These are phyloP conservation scores for Delia radicum DNA, from an alignment of 1,140 invertebrate species.

Conservation along the genomic window DNA sequence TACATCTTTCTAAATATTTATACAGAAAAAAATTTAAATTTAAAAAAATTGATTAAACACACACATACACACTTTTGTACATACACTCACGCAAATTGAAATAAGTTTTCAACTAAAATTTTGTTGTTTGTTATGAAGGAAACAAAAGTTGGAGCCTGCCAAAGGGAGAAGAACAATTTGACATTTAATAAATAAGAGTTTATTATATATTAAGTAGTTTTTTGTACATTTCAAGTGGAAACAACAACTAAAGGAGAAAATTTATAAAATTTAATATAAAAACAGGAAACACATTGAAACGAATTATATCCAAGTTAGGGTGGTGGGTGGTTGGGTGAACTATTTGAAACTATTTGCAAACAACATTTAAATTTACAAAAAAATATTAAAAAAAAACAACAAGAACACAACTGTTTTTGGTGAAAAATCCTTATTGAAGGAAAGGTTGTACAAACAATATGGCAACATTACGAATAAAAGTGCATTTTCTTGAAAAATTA, in stretches of 20 bases:
- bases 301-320: not conserved
- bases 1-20: too few relatives aligned
- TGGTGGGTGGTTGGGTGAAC: not conserved
- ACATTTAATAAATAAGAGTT: not conserved
- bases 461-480: not conserved
- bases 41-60: too few relatives aligned
- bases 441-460: not conserved
- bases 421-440: not conserved
- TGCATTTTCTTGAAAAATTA: not conserved
- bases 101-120: not conserved
- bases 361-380: not conserved
- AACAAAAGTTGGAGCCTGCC: not conserved
- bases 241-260: not conserved
- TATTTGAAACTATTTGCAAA: not conserved
- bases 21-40: too few relatives aligned
- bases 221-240: not conserved
- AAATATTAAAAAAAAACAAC: not conserved
- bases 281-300: not conserved
- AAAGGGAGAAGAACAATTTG: not conserved
- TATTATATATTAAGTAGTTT: not conserved
- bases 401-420: not conserved
- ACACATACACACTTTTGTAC: not conserved
- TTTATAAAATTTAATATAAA: not conserved
- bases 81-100: not conserved
- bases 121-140: not conserved